Evolutionary conservation across 1,140 invertebrate genomes (phyloP).

Genomic region (Hycleus phaleratus): DNA sequence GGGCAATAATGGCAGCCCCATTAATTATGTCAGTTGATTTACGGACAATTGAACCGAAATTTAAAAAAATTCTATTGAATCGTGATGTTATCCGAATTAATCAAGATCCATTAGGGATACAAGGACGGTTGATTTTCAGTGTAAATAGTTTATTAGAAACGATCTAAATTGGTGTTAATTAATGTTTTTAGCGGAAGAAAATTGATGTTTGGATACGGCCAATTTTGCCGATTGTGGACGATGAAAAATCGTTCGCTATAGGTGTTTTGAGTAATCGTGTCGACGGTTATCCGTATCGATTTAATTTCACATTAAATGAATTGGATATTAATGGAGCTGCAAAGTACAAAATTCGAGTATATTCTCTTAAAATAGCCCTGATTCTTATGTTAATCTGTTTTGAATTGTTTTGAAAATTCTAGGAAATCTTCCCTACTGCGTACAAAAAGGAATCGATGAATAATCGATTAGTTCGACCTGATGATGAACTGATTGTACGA

Average conservation of each 20-base stretch:
- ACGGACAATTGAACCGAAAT: conserved; percentile 59
- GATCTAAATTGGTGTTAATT: conserved; percentile 5
- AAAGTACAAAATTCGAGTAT: background rate
- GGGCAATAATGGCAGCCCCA: conserved; percentile 83
- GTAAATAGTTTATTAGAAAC: conserved; percentile 9
- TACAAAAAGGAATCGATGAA: too few relatives aligned
- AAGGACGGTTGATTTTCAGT: conserved; percentile 47
- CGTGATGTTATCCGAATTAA: conserved; percentile 68
- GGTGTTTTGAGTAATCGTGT: conserved; percentile 50
- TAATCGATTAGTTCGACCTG: too few relatives aligned
- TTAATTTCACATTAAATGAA: conserved; percentile 46
- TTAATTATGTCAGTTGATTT: conserved; percentile 85
- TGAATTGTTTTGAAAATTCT: too few relatives aligned
- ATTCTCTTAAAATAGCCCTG: too few relatives aligned
- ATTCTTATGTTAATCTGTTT: too few relatives aligned
- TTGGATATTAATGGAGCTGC: conserved; percentile 42
- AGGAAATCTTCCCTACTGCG: too few relatives aligned
- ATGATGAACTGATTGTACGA: too few relatives aligned
- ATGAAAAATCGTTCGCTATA: conserved; percentile 45
- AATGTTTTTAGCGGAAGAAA: conserved; percentile 36
- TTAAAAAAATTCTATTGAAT: conserved; percentile 72
- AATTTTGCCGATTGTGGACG: conserved; percentile 39
- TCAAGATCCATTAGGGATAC: conserved; percentile 74
- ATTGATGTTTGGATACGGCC: conserved; percentile 46
- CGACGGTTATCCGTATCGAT: conserved; percentile 52